A percentile compares a stretch with the other conserved stretches of the same genome.
Evolutionary conservation across 2,113 vertebrate species (phyloP).

Genomic region (Calyptomena viridis): DNA sequence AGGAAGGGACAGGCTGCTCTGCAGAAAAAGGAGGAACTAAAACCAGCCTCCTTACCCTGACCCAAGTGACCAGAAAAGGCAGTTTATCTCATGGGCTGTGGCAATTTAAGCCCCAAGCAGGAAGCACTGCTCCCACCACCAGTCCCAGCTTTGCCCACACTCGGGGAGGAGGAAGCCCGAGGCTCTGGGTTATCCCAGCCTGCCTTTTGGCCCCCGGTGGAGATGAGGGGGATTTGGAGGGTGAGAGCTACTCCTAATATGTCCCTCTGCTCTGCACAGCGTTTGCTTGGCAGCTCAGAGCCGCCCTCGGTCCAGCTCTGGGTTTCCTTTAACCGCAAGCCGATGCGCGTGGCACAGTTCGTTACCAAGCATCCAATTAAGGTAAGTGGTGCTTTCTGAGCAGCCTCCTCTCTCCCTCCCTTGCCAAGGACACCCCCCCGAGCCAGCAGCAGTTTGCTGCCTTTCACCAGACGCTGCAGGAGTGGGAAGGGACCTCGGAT

Average conservation of each 20-base stretch:
- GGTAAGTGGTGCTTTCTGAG: conserved; percentile 72
- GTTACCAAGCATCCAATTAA: conserved; percentile 92
- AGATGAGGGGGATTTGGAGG: not conserved
- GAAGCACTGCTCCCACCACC: not conserved
- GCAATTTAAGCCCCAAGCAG: not conserved
- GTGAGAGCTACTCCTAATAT: not conserved
- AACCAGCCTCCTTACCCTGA: not conserved
- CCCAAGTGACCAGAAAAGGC: not conserved
- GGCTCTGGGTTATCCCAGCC: not conserved
- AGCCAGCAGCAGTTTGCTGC: not conserved
- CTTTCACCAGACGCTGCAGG: not conserved
- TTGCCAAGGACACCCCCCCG: not conserved
- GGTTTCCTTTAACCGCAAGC: conserved; percentile 96
- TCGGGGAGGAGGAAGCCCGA: not conserved
- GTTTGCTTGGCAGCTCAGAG: conserved; percentile 75
- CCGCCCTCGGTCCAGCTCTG: conserved; percentile 89
- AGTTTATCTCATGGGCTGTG: not conserved
- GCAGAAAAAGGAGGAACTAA: not conserved
- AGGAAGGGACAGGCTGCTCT: not conserved
- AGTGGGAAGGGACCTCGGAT: not conserved
- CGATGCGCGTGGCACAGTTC: conserved; percentile 92
- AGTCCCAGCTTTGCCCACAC: fast-evolving
- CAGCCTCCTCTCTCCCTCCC: not conserved
- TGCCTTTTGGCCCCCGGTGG: not conserved
- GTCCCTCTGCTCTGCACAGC: conserved; percentile 70